Evolutionary conservation across 2,113 vertebrate species (phyloP), one percentile per base, ranked within the genome.

Genomic region (Psophia crepitans): DNA sequence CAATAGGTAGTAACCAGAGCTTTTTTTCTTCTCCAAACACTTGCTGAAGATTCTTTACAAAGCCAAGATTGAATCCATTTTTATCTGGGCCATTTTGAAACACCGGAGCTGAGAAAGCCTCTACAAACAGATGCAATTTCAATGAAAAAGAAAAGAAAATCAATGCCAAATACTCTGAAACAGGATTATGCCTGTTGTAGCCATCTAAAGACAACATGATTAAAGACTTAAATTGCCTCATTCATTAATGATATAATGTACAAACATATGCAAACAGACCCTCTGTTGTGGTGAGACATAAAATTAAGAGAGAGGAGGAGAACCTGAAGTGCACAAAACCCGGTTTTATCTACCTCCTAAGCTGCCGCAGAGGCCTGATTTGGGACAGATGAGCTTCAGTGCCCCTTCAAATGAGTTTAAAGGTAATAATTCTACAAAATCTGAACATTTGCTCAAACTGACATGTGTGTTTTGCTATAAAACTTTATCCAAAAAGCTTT

Each of bases 71-170:
- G 95, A 99, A 99, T 70, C 99, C 99, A 64, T 99, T 99, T 98
- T 98, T 99, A 96, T 99, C 99, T 53, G 99, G 99, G 80, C 99
- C 99, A 27, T 91, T 98, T 65, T 98, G 97, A 97, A 99, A 99
- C 48, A 99, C 97, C 14, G 99, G 99, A 94, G 98, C 98, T 39
- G 99, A 99, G 95, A 99, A 99, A 69, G 99, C 99, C 98, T 99
- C 99, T 99, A 89, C 27, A 91, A 43, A 48, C 24, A 85, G 77
- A 94, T 27, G 56, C 5, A 83, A 70, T 89, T 78, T 90, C 53
- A 74, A 90, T 37, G 22, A 20, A 48, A 68, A 66, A 87, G n/a
- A 12, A 49, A 49, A 6, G 3, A 49, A 26, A 96, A 88, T 84
- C 56, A 89, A 35, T 35, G 60, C 32, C 56, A 91, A 81, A 89